Evolutionary conservation across 1,140 invertebrate genomes (phyloP), one percentile per base, ranked within the genome.

Genomic region (Habropoda laboriosa): DNA sequence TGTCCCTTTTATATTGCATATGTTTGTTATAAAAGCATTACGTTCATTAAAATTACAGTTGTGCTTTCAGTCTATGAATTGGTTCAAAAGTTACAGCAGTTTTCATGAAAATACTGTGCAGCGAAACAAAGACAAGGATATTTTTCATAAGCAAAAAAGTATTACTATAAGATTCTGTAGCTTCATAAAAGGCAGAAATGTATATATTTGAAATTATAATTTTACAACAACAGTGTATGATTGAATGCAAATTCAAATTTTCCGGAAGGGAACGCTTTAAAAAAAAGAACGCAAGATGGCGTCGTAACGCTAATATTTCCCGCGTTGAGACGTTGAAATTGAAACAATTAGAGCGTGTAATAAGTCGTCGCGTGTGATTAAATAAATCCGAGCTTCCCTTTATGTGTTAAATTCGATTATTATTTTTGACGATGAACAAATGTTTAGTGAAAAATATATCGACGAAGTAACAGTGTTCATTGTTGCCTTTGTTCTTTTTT

Each of bases 311-410:
- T 12, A 16, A 13, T 13, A 5, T 75, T 64, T 75, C 72, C 72
- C 72, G 72, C 72, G 60, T 66, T 38, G 18, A 12, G 27, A 64
- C 12, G 45, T 75, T 75, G 30, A 51, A 75, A 55, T 75, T 66
- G 27, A 75, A 74, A 75, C 24, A 27, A 38, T 3, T 49, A 16
- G 8, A 64, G 47, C 35, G 16, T 32, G 21, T 30, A 21, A 32
- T 16, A 40, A 16, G 1, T 10, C 24, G n/a, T 53, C 3, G 12
- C 18, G 35, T 10, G 24, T n/a, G 16, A 16, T 64, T 2, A 10
- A 24, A 51, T 45, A 35, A 60, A 47, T 30, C 5, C 0, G 16
- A 38, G 12, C 16, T 55, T 27, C n/a, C 3, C 12, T 38, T 42
- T 21, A 27, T 13, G 10, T 51, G 32, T 7, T 8, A 32, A 24